Conservation (phyloP, 92 coral and sea anemone species). For the Virgularia gustaviana region DNA sequence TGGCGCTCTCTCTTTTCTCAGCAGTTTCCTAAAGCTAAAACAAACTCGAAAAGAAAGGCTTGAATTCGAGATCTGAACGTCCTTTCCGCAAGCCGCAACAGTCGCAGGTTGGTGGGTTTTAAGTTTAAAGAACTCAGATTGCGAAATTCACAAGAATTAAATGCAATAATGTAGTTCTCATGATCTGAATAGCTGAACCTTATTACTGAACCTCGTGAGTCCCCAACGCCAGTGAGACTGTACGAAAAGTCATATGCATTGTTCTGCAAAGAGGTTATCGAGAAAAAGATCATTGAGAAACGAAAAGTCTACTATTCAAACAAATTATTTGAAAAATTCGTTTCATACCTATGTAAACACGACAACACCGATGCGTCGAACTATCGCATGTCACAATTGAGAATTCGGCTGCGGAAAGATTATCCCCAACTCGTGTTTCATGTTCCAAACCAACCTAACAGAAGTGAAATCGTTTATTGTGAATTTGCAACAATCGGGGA, state of each 20-base stretch:
- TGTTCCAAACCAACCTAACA: too few relatives aligned
- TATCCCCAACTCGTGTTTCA: background rate
- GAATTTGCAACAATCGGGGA: too few relatives aligned
- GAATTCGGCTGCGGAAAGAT: background rate
- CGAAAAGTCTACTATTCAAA: background rate
- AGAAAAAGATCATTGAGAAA: background rate
- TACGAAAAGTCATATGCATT: slow-evolving; percentile 3
- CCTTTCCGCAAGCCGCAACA: too few relatives aligned
- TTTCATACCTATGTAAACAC: background rate
- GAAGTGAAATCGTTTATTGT: slow-evolving; percentile 1
- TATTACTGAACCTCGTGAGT: background rate
- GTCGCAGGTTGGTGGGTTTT: too few relatives aligned
- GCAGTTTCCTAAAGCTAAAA: too few relatives aligned
- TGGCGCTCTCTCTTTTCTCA: too few relatives aligned
- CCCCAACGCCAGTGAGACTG: background rate
- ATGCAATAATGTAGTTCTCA: too few relatives aligned
- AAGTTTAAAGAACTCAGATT: too few relatives aligned
- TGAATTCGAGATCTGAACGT: too few relatives aligned
- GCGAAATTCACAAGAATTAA: too few relatives aligned
- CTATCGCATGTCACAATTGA: background rate
- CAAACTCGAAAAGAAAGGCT: too few relatives aligned
- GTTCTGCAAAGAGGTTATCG: slow-evolving; percentile 5
- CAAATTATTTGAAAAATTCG: background rate
- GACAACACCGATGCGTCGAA: background rate
- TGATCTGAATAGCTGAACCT: too few relatives aligned